These are phyloP conservation scores for Venustaconcha ellipsiformis DNA, from an alignment of 1,140 invertebrate species.

Conservation along the genomic window DNA sequence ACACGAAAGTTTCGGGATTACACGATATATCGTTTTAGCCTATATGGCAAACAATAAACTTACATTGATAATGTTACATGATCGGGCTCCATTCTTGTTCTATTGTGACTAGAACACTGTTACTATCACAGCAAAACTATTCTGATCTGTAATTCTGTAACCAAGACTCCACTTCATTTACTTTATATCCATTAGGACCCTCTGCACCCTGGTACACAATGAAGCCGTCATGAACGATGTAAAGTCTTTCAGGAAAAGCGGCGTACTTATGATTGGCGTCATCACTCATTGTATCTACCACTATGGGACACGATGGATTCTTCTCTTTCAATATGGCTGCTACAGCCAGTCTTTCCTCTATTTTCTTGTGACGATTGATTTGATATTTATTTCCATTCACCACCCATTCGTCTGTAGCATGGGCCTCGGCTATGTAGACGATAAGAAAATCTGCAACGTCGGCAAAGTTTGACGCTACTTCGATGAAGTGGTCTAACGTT, in stretches of 20 bases:
- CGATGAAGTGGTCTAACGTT: constrained; percentile 37
- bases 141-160: not conserved
- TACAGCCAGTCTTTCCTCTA: constrained; percentile 46
- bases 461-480: constrained; percentile 34
- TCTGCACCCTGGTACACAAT: constrained; percentile 39
- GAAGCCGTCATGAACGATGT: constrained; percentile 37
- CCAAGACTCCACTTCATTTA: constrained; percentile 28
- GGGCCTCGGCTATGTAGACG: constrained; percentile 51
- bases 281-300: constrained; percentile 44
- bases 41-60: no score
- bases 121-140: no score
- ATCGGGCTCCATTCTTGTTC: no score
- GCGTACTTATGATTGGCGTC: constrained; percentile 35
- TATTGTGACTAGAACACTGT: no score
- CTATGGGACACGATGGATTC: constrained; percentile 21
- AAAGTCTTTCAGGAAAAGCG: constrained; percentile 42
- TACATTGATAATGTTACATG: no score
- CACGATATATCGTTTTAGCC: no score
- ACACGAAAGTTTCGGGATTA: no score
- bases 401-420: constrained; percentile 46
- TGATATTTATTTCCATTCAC: constrained; percentile 24
- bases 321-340: constrained; percentile 30
- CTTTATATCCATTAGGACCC: constrained; percentile 34
- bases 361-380: constrained; percentile 26
- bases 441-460: constrained; percentile 44